phyloP scores from a whole-genome alignment of 1,140 invertebrate species.

The Euglossa dilemma region DNA sequence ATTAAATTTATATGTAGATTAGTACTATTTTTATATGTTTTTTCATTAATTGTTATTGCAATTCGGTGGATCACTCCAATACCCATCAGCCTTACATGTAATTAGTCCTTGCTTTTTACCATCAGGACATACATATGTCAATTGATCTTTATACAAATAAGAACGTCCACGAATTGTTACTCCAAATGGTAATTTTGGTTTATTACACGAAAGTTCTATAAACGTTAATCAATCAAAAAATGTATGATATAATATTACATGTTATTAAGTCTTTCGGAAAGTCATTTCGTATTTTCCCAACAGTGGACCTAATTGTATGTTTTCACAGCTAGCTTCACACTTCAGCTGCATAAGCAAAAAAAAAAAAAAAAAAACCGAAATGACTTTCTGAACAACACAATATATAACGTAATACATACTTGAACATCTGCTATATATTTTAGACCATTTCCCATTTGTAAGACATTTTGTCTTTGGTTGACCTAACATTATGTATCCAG shows the following conservation, averaged over 20 bases:
- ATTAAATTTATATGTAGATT: neutral
- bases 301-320: no score
- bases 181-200: conserved; percentile 69
- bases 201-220: conserved; percentile 80
- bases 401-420: conserved; percentile 75
- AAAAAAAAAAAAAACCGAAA: no score
- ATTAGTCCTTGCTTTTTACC: conserved; percentile 70
- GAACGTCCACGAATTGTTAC: conserved; percentile 80
- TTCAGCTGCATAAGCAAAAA: no score
- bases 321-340: no score
- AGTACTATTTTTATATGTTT: neutral
- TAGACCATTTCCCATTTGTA: conserved; percentile 83
- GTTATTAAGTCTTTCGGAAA: no score
- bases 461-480: conserved; percentile 82
- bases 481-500: conserved; percentile 82
- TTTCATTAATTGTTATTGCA: conserved; percentile 49
- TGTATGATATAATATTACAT: neutral
- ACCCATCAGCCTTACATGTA: conserved; percentile 70
- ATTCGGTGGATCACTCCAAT: conserved; percentile 68
- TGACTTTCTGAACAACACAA: no score
- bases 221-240: conserved; percentile 15
- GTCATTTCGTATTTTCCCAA: no score
- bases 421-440: conserved; percentile 82
- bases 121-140: conserved; percentile 80
- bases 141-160: conserved; percentile 81